Evolutionary conservation across 2,888 invertebrate genomes (phyloP), one percentile per base, ranked within the genome.

Genomic region (Ectemnius lituratus): DNA sequence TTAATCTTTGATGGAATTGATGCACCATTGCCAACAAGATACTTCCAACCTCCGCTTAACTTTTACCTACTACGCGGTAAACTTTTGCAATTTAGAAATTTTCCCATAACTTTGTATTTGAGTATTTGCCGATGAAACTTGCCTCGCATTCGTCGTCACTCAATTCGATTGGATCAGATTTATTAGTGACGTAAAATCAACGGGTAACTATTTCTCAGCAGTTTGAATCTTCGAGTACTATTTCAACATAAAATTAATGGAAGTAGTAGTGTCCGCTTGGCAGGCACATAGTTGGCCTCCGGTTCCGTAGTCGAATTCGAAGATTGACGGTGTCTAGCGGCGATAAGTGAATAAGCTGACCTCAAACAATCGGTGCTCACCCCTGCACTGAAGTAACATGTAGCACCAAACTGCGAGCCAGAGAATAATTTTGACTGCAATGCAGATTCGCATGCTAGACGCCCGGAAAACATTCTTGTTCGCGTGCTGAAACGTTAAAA

Each of bases 371-470:
- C 72, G 60, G 67, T 62, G 65, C 14, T 70, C 70, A 58, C 79
- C 75, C 66, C 71, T 70, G 23, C 37, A 11, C 37, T 46, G 37
- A 47, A 64, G 64, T 47, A 49, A 28, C 57, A 70, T 56, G 69
- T 70, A 67, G 52, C 67, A 37, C 16, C 75, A 71, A 81, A 61
- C 70, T 70, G 16, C 59, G 63, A 60, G 67, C 75, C 75, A 80
- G 69, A 64, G 70, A 80, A 75, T 80, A 67, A 79, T 75, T 79
- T 76, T 76, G 73, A 72, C 86, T 75, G 88, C 86, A 88, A 81
- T 88, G 87, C 88, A 85, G 86, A 85, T 84, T 87, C 83, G 84
- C 85, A 86, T 85, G 83, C 80, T 47, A 11, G 64, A 37, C 11
- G 28, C 58, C 52, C 73, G 56, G 61, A 49, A 69, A 59, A 60